phyloP scores from a whole-genome alignment of 1,140 invertebrate genomes.

The Muscidifurax raptorellus region DNA sequence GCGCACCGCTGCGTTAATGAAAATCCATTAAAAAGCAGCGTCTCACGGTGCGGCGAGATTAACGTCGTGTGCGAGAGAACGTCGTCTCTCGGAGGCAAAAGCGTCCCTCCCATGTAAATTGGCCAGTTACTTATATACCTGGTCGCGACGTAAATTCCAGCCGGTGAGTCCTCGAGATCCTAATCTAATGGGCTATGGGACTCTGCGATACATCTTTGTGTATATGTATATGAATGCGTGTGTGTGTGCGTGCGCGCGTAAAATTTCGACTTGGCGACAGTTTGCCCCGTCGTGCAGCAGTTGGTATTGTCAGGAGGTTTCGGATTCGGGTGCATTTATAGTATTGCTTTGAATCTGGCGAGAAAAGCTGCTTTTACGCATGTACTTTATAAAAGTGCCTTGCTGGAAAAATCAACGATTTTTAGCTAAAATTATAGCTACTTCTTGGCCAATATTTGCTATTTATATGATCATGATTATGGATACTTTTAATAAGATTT shows the following conservation, averaged over 20 bases:
- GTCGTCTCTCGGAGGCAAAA: neutral
- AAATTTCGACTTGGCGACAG: conserved; percentile 45
- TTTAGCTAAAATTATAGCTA: too few species aligned
- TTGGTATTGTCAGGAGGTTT: too few species aligned
- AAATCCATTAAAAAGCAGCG: conserved; percentile 16
- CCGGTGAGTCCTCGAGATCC: conserved; percentile 66
- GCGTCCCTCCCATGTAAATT: conserved; percentile 35
- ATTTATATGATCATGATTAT: too few species aligned
- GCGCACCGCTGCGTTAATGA: neutral
- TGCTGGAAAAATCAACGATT: too few species aligned
- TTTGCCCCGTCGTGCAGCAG: too few species aligned
- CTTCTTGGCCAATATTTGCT: too few species aligned
- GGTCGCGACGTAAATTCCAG: conserved; percentile 70
- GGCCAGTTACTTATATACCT: conserved; percentile 62
- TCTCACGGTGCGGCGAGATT: conserved; percentile 5
- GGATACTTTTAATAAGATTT: too few species aligned
- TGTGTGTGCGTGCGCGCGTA: conserved; percentile 64
- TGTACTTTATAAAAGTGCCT: too few species aligned
- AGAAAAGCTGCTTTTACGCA: too few species aligned
- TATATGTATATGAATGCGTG: neutral
- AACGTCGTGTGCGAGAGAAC: neutral
- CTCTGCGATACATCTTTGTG: neutral
- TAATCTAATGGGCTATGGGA: conserved; percentile 67
- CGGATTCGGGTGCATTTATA: too few species aligned
- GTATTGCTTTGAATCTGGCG: too few species aligned